Percentiles rank a stretch among this genome's conserved stretches.
Conservation (phyloP, 2,888 invertebrate genomes). For the Cantharis flavilabris region DNA sequence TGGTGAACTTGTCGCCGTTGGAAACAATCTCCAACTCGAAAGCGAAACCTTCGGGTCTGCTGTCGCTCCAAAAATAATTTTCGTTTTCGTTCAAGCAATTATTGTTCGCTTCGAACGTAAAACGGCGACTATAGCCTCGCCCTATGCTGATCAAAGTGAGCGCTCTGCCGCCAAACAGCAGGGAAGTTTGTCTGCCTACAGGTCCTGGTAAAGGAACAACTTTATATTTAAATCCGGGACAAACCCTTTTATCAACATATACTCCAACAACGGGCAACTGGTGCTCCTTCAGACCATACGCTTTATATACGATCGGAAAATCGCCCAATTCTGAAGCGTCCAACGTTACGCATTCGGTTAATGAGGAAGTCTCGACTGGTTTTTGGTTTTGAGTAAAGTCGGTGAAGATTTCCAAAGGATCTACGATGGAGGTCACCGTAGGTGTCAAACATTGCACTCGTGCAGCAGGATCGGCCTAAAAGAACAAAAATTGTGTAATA, state of each 20-base stretch:
- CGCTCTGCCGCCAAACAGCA: constrained; percentile 68
- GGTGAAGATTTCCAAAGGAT: background rate
- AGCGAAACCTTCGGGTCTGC: constrained; percentile 71
- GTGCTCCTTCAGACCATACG: constrained; percentile 64
- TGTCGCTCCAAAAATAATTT: constrained; percentile 81
- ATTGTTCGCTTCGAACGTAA: constrained; percentile 71
- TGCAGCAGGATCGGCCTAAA: background rate
- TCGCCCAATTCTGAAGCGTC: constrained; percentile 67
- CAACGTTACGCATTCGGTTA: constrained; percentile 45
- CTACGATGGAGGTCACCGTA: background rate
- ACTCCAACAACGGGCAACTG: constrained; percentile 74
- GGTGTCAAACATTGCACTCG: background rate
- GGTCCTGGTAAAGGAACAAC: constrained; percentile 67
- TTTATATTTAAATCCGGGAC: constrained; percentile 76
- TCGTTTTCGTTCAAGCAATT: constrained; percentile 67
- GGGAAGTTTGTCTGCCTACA: constrained; percentile 38
- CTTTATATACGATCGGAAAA: constrained; percentile 67
- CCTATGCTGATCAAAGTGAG: constrained; percentile 71
- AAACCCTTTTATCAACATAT: constrained; percentile 71
- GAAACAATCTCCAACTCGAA: constrained; percentile 72
- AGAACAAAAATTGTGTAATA: background rate
- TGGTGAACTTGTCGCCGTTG: constrained; percentile 72
- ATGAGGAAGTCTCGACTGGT: background rate
- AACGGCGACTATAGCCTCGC: constrained; percentile 72
- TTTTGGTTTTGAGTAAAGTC: background rate